Conservation (phyloP, 2,797 vertebrate genomes). For the Todus mexicanus region DNA sequence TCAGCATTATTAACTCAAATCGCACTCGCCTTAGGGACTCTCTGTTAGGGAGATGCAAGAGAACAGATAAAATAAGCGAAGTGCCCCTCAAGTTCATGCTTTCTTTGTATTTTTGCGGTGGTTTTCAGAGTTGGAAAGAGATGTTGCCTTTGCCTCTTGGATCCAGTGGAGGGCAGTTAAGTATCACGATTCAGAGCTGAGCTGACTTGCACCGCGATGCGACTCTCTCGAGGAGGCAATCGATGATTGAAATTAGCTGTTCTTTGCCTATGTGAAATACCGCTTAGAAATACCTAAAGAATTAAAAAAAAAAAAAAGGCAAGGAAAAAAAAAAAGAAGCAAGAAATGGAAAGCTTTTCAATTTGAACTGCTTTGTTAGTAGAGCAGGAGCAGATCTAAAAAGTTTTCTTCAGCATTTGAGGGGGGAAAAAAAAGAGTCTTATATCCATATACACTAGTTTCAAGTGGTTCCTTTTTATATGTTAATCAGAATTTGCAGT, state of each 20-base stretch:
- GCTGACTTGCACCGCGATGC: neutral
- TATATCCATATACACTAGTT: neutral
- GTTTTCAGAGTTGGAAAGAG: neutral
- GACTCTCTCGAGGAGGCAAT: slow-evolving; percentile 52
- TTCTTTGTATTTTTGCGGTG: neutral
- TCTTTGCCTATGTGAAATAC: slow-evolving; percentile 41
- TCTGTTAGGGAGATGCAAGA: neutral
- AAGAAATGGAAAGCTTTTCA: slow-evolving; percentile 12
- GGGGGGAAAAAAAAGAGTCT: neutral
- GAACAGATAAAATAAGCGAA: neutral
- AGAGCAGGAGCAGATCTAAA: neutral
- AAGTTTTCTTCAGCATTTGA: neutral
- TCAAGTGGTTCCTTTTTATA: slow-evolving; percentile 43
- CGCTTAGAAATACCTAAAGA: slow-evolving; percentile 62
- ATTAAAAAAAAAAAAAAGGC: neutral
- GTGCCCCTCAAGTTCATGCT: neutral
- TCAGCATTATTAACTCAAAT: neutral
- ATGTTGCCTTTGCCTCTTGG: slow-evolving; percentile 19
- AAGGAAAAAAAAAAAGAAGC: neutral
- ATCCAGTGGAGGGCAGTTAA: slow-evolving; percentile 79
- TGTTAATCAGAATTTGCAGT: slow-evolving; percentile 30
- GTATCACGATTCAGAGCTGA: slow-evolving; percentile 37
- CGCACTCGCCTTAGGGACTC: neutral
- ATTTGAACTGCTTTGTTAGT: slow-evolving; percentile 12
- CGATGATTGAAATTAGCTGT: slow-evolving; percentile 62